Conservation (phyloP, 2,888 invertebrate genomes). For the Nasonovia ribisnigri region DNA sequence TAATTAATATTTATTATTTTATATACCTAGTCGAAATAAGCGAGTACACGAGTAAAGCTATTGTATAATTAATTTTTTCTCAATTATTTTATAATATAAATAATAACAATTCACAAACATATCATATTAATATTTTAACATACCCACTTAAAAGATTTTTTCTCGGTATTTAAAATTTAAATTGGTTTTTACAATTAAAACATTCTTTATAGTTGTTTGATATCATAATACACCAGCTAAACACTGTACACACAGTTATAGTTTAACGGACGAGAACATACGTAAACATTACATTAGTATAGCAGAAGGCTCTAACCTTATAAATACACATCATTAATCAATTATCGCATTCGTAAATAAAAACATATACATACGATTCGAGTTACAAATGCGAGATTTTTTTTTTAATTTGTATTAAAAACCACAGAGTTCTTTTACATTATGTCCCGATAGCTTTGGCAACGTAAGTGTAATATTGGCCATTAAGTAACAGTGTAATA, state of each 20-base stretch:
- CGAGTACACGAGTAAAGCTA: not conserved
- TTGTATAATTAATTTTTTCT: not conserved
- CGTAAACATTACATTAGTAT: slow-evolving; percentile 32
- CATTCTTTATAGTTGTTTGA: not conserved
- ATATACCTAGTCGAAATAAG: not conserved
- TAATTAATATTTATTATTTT: not conserved
- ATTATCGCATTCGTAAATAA: not conserved
- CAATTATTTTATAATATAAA: not conserved
- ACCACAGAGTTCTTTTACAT: not conserved
- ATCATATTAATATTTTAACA: not conserved
- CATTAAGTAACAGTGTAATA: not conserved
- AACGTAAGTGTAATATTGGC: not conserved
- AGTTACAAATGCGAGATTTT: not conserved
- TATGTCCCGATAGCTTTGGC: no score
- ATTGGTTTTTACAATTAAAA: not conserved
- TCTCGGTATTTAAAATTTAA: not conserved
- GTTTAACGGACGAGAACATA: not conserved
- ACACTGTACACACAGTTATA: not conserved
- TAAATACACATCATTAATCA: slow-evolving; percentile 1
- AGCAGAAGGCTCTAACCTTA: not conserved
- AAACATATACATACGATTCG: not conserved
- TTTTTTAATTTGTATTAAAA: not conserved
- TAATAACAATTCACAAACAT: not conserved
- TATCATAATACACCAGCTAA: not conserved
- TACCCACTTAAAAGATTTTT: not conserved